Evolutionary conservation across 2,113 vertebrate genomes (phyloP), one percentile per base, ranked within the genome.

Genomic region (Prunella fulvescens): DNA sequence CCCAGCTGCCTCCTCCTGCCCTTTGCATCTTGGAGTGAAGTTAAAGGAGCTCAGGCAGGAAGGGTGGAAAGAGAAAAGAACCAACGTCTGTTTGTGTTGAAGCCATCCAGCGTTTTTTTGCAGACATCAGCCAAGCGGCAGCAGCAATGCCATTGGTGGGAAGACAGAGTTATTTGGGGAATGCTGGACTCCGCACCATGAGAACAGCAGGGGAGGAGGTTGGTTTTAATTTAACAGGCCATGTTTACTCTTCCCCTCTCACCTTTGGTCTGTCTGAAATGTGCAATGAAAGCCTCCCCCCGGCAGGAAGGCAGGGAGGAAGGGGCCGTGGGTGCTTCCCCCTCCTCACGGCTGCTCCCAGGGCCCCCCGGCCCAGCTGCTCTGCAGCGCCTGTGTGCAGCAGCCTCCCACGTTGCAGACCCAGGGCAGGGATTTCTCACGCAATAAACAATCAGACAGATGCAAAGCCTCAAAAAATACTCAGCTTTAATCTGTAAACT

Each of bases 151-250:
- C 84, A 81, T 95, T 95, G 94, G 96, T 97, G 97, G 97, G 97
- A 97, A 97, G 97, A 92, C 33, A 0, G 86, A 97, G 95, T 94
- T 96, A 97, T 97, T 95, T 96, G 95, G 96, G 91, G 96, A 97
- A 97, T 97, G 97, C 95, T 95, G 93, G 90, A 96, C 95, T 96
- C 94, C 60, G 90, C 65, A 96, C 91, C 92, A 96, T 94, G 92
- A 96, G 92, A 97, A 85, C 92, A 93, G 95, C 92, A 96, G 96
- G 94, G 95, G 93, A 96, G 95, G 94, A 96, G 93, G 87, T 91
- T 86, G 95, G 96, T 96, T 97, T 97, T 97, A 95, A 95, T 95
- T 97, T 97, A 97, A 96, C 96, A 95, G 93, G 81, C 87, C 48
- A 1, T 80, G 83, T 96, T 97, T 96, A 96, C 93, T 86, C 82